Evolutionary conservation across 2,888 invertebrate genomes (phyloP), one percentile per base, ranked within the genome.

Genomic region (Drosophila koepferae): DNA sequence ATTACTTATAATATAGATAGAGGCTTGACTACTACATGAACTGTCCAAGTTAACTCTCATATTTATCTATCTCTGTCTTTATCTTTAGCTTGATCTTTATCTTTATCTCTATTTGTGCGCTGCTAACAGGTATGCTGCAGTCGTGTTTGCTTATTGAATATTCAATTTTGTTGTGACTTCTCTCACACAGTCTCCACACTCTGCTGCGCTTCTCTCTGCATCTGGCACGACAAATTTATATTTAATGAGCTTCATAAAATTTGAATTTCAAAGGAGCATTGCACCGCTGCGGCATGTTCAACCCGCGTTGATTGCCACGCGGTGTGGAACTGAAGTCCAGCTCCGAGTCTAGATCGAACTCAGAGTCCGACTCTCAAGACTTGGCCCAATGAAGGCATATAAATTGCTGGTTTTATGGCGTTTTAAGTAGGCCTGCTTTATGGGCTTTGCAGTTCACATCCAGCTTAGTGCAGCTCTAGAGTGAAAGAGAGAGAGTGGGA

Each of bases 191-290:
- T 6, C n/a, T 14, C 12, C 2, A 6, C 28, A 28, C 44, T 36
- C 4, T n/a, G 40, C n/a, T 51, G 68, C 46, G 44, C 44, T 34
- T 16, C 44, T 58, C 58, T 70, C 63, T 64, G 62, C 58, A 56
- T 76, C 77, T 73, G 64, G 74, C 65, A 86, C 87, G 84, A 93
- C 93, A 93, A 93, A 93, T 93, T 92, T 92, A 93, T 92, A 93
- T 93, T 92, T 93, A 93, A 93, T 92, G 93, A 92, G 92, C 90
- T 90, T 91, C 92, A 93, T 93, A 93, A 93, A 93, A 92, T 92
- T 92, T 92, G 90, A 92, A 92, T 92, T 92, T 92, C 92, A 92
- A 92, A 90, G 88, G 91, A 92, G 92, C 89, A 80, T 77, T 85
- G 81, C 81, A 86, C 86, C 90, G 89, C 86, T 59, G 81, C 90